Conservation (phyloP, 2,888 invertebrate species). For the Chaitophorus viminalis region DNA sequence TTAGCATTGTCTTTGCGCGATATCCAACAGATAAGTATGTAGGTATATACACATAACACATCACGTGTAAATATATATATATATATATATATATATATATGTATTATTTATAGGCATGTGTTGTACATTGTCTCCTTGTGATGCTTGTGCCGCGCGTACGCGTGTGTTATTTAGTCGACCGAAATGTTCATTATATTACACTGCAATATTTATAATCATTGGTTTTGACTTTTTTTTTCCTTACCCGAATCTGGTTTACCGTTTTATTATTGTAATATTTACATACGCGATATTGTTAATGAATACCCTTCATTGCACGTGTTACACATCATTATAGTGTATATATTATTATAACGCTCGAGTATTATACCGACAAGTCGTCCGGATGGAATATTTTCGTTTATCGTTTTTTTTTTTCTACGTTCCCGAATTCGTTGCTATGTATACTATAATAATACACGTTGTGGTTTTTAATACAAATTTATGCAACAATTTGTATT, state of each 20-base stretch:
- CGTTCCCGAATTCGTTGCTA: constrained; percentile 25
- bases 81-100: constrained; percentile 6
- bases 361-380: constrained; percentile 8
- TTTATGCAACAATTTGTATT: constrained; percentile 42
- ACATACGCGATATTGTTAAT: neutral
- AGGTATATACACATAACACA: too few species aligned
- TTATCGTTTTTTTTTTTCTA: neutral
- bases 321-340: neutral
- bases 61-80: too few species aligned
- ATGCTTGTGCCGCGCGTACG: neutral
- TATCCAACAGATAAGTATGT: constrained; percentile 21
- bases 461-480: neutral
- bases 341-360: too few species aligned
- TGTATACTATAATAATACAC: neutral
- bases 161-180: neutral
- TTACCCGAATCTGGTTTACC: constrained; percentile 1
- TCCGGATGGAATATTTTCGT: neutral
- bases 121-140: neutral
- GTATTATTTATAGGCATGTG: too few species aligned
- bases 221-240: neutral
- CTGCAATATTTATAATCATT: neutral
- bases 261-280: too few species aligned
- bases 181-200: constrained; percentile 16
- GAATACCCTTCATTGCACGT: constrained; percentile 11
- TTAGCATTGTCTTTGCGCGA: constrained; percentile 27